These are phyloP conservation scores for Sisyra nigra DNA, from an alignment of 2,888 invertebrate species.

Conservation along the genomic window DNA sequence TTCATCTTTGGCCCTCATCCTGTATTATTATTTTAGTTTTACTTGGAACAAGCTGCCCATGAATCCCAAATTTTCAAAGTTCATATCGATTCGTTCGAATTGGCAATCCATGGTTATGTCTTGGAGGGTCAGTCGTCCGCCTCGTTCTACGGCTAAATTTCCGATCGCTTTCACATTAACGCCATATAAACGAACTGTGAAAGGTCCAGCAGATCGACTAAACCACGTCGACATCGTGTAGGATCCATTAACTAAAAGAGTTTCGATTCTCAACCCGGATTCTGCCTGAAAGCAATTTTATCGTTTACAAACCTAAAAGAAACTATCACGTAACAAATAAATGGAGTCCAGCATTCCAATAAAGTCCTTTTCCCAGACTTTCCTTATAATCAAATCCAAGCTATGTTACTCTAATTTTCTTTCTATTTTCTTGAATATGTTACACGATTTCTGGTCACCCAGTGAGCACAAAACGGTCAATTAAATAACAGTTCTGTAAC, in stretches of 20 bases:
- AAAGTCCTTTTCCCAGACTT: too few species aligned
- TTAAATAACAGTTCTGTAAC: too few species aligned
- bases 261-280: slow-evolving; percentile 52
- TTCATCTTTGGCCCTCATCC: too few species aligned
- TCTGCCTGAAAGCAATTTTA: slow-evolving; percentile 37
- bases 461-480: too few species aligned
- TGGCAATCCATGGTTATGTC: slow-evolving; percentile 64
- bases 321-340: too few species aligned
- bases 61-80: slow-evolving; percentile 70
- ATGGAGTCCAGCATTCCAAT: too few species aligned
- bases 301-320: too few species aligned
- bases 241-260: slow-evolving; percentile 52
- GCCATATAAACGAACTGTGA: slow-evolving; percentile 55
- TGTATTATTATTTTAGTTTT: not conserved
- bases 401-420: too few species aligned
- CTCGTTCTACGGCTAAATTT: slow-evolving; percentile 50
- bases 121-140: slow-evolving; percentile 61
- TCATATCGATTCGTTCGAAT: slow-evolving; percentile 57
- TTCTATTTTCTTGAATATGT: too few species aligned
- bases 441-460: too few species aligned
- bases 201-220: slow-evolving; percentile 56
- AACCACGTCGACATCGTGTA: slow-evolving; percentile 60
- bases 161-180: slow-evolving; percentile 54
- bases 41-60: slow-evolving; percentile 43
- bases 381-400: too few species aligned